Base-by-base conservation (phyloP, 1,140 invertebrate species). In the Orchestia grillus region DNA sequence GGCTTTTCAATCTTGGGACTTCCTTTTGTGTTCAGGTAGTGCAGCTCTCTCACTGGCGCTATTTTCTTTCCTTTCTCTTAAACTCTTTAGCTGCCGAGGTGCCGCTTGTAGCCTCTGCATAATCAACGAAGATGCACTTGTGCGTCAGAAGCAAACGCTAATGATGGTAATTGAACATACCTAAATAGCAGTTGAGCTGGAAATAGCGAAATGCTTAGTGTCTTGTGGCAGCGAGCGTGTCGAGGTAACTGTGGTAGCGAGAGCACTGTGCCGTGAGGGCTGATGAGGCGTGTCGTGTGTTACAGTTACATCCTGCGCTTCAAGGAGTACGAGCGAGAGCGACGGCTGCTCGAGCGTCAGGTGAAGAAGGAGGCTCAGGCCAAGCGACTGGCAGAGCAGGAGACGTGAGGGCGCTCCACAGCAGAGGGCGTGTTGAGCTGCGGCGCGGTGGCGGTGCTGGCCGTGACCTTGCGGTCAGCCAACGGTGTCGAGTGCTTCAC, bases 251-350 rank as follows among this genome's bases (percentile, higher is more conserved):
- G 3, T 43, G 15, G 16, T 88, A 8, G 47, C 47, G 36, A 8
- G 3, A 77, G 62, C 62, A 19, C 11, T 19, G 15, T 77, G 62
- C 1, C 36, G 15, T 77, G 15, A 77, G 28, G 62, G 36, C 36
- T 77, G 11, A n/a, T 36, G 36, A 19, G 62, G 28, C 11, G 62
- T 77, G 62, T 77, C 92, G 8, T 94, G 11, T 94, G 28, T 40
- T 94, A 40, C 92, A 94, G 92, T 45, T 44, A 6, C 41, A 94
- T 94, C 44, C 43, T 94, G 43, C 92, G 92, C 1, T 94, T 94
- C 44, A 94, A 94, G 44, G 92, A 94, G 44, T 94, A 94, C 92
- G 92, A 94, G 44, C 15, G 92, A 47, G 92, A 94, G 92, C 43
- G 92, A 11, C 44, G 92, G 92, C 36, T 94, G 44, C 92, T 94